Base-by-base conservation (phyloP, 2,113 vertebrate species). In the Halcyon senegalensis region DNA sequence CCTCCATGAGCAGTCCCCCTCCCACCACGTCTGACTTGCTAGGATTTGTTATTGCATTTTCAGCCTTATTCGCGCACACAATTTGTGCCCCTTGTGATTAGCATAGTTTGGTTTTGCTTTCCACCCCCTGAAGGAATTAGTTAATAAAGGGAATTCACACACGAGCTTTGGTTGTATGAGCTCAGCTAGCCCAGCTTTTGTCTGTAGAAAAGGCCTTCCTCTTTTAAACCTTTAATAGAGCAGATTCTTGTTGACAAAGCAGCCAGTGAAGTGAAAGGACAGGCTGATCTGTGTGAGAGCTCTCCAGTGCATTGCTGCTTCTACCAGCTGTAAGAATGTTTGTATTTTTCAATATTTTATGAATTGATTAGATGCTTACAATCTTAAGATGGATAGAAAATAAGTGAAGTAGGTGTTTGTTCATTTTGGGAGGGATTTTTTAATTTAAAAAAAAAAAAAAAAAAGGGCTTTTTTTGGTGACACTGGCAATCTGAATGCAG, bases 171-270 rank as follows among this genome's bases (percentile, higher is more conserved):
- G 23, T 66, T 75, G 6, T 60, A 30, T 53, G 44, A 89, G 73
- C 83, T 95, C 48, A 74, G 59, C 68, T 88, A 24, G 50, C 51
- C 28, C 39, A 83, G 75, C 58, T 83, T 93, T 78, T 93, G 53
- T 84, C 51, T 85, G 51, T 60, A 53, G 64, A 13, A 92, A 75
- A 84, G 48, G n/a, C 76, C 73, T 93, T 95, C 35, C 46, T 84
- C 60, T 90, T 86, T 82, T 46, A 81, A 79, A 44, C 35, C 51
- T 69, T 75, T 59, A 27, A 11, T 31, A 72, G 53, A 35, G 7
- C 55, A 39, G 19, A 16, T 80, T 95, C 80, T 66, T 89, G 74
- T 94, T 93, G 89, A 76, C 67, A 89, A 81, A 89, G 77, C 66
- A 77, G 77, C 63, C 84, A 59, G 77, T 66, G 62, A 80, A 90